Evolutionary conservation across 2,797 vertebrate species (phyloP).

Genomic region (Mionectes olivaceus): DNA sequence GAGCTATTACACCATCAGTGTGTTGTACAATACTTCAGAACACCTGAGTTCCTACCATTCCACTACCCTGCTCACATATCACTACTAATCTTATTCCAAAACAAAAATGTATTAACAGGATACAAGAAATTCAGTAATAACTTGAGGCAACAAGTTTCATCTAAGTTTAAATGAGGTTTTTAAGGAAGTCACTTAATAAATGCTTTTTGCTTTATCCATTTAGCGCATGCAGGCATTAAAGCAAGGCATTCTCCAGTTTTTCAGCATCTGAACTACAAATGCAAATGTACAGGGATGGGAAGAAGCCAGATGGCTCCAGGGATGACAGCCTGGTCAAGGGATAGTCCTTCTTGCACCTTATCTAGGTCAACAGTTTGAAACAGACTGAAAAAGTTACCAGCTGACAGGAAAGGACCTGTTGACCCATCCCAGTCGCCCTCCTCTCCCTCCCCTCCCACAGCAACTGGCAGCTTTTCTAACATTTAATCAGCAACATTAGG

Average conservation of each 20-base stretch:
- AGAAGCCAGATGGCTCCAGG: not conserved
- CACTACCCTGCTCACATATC: not conserved
- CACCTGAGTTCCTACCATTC: not conserved
- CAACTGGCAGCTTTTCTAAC: not conserved
- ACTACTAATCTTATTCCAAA: not conserved
- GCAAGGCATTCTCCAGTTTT: not conserved
- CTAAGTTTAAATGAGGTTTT: not conserved
- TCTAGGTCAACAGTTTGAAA: constrained; percentile 34
- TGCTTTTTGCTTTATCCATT: not conserved
- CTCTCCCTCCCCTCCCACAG: not conserved
- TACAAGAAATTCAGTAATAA: not conserved
- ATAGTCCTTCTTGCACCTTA: not conserved
- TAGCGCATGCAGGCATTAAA: not conserved
- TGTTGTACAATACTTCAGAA: not conserved
- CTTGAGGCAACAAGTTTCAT: not conserved
- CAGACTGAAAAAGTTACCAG: not conserved
- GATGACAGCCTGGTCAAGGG: not conserved
- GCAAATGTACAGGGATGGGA: not conserved
- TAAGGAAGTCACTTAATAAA: not conserved
- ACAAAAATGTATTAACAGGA: not conserved
- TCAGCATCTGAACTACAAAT: not conserved
- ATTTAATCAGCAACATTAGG: not conserved
- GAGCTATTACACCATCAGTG: not conserved
- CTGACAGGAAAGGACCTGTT: not conserved
- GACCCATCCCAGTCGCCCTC: not conserved